These are phyloP conservation scores for Lordiphosa mommai DNA, from an alignment of 1,140 invertebrate genomes.

Conservation along the genomic window DNA sequence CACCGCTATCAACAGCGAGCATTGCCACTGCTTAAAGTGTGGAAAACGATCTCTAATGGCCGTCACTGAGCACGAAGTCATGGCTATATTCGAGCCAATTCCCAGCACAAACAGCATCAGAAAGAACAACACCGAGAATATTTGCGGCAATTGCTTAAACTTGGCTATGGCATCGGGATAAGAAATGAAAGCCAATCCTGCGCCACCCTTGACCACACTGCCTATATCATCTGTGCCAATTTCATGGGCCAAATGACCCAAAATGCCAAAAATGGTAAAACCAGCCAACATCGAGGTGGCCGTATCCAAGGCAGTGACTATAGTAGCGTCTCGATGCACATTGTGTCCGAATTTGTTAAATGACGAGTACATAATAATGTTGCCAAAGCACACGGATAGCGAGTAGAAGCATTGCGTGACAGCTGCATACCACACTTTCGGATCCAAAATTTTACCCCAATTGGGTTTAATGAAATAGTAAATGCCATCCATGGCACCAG, in stretches of 20 bases:
- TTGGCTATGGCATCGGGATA: constrained; percentile 94
- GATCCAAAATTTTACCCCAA: constrained; percentile 85
- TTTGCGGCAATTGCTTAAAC: constrained; percentile 88
- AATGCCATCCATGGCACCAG: constrained; percentile 88
- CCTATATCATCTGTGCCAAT: constrained; percentile 82
- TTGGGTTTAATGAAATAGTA: constrained; percentile 87
- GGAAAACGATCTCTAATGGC: constrained; percentile 87
- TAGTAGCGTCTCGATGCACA: constrained; percentile 88
- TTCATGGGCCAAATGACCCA: constrained; percentile 88
- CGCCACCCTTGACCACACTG: constrained; percentile 84
- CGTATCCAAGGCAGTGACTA: constrained; percentile 88
- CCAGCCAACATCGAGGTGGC: constrained; percentile 92
- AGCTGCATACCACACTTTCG: constrained; percentile 90
- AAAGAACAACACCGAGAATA: constrained; percentile 94
- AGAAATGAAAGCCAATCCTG: constrained; percentile 90
- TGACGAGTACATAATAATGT: constrained; percentile 90
- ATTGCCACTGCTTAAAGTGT: constrained; percentile 81
- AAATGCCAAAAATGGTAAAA: constrained; percentile 92
- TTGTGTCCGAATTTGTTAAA: constrained; percentile 91
- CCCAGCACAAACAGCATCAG: constrained; percentile 92
- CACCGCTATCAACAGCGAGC: constrained; percentile 81
- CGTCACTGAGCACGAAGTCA: constrained; percentile 85
- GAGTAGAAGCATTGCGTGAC: constrained; percentile 93
- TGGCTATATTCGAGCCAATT: constrained; percentile 86
- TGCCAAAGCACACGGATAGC: constrained; percentile 89